phyloP scores from a whole-genome alignment of 1,140 invertebrate species.

The Ruditapes philippinarum region DNA sequence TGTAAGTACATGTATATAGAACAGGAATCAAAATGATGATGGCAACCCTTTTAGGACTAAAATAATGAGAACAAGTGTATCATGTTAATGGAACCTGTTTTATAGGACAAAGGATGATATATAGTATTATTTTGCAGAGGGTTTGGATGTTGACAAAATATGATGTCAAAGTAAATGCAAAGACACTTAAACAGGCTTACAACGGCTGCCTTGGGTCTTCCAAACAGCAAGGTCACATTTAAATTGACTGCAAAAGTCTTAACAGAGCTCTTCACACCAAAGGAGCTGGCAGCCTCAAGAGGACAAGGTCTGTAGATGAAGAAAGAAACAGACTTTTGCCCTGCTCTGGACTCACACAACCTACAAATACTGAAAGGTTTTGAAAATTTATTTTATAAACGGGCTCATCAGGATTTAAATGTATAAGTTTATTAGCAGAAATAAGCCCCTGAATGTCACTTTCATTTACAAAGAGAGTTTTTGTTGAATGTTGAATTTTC shows the following conservation, averaged over 20 bases:
- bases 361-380: slow-evolving; percentile 17
- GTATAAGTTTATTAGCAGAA: slow-evolving; percentile 9
- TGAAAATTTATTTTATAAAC: slow-evolving; percentile 7
- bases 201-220: not conserved
- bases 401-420: slow-evolving; percentile 2
- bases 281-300: slow-evolving; percentile 14
- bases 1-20: no score
- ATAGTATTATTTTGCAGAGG: slow-evolving; percentile 11
- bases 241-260: not conserved
- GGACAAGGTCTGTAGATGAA: not conserved
- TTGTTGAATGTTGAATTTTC: slow-evolving; percentile 11
- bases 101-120: not conserved
- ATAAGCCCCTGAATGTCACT: not conserved
- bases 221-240: not conserved
- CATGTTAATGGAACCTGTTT: no score
- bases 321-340: slow-evolving; percentile 18
- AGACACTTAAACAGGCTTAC: slow-evolving; percentile 5
- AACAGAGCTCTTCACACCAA: not conserved
- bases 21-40: no score
- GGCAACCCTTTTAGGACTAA: no score
- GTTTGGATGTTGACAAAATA: not conserved
- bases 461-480: not conserved
- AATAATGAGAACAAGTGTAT: no score
- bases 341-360: not conserved
- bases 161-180: not conserved